These are phyloP conservation scores for Hemistola chrysoprasaria DNA, from an alignment of 2,888 invertebrate species.

Conservation along the genomic window DNA sequence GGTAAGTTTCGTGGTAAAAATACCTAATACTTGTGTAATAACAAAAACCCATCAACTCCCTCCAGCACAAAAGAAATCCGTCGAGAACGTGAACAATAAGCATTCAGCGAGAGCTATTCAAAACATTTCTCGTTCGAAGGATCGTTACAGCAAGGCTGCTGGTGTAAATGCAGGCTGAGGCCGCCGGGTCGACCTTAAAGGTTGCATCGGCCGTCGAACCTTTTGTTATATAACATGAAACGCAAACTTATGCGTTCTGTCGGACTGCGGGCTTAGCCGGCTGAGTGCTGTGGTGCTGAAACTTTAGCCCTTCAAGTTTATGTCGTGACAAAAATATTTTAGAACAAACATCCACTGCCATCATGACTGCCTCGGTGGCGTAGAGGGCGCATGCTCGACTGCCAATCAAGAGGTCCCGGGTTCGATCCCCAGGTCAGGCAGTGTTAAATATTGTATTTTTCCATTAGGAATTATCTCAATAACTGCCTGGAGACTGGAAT, in stretches of 20 bases:
- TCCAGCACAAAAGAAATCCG: background rate
- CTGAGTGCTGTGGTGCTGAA: constrained; percentile 23
- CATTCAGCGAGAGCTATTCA: constrained; percentile 4
- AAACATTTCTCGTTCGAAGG: constrained; percentile 26
- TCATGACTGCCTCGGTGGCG: too few species aligned
- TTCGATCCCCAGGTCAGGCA: too few species aligned
- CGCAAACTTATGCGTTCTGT: constrained; percentile 42
- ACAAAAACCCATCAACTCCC: too few species aligned
- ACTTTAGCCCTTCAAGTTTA: constrained; percentile 17
- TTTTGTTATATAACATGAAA: constrained; percentile 64
- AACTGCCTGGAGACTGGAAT: too few species aligned
- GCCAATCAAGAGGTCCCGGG: too few species aligned
- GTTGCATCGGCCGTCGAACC: constrained; percentile 71
- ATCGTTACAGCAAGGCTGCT: constrained; percentile 36
- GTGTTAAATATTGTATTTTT: too few species aligned
- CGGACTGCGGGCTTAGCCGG: constrained; percentile 18
- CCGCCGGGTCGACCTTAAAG: constrained; percentile 69
- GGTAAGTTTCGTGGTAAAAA: too few species aligned
- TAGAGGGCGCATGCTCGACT: too few species aligned
- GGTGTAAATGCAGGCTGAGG: constrained; percentile 60
- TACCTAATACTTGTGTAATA: too few species aligned
- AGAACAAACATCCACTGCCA: too few species aligned
- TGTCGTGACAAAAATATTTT: too few species aligned
- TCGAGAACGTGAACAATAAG: constrained; percentile 1
- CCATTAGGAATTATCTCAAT: too few species aligned